These are phyloP conservation scores for Myotis daubentonii DNA, from an alignment of 2,797 vertebrate genomes.

Conservation along the genomic window DNA sequence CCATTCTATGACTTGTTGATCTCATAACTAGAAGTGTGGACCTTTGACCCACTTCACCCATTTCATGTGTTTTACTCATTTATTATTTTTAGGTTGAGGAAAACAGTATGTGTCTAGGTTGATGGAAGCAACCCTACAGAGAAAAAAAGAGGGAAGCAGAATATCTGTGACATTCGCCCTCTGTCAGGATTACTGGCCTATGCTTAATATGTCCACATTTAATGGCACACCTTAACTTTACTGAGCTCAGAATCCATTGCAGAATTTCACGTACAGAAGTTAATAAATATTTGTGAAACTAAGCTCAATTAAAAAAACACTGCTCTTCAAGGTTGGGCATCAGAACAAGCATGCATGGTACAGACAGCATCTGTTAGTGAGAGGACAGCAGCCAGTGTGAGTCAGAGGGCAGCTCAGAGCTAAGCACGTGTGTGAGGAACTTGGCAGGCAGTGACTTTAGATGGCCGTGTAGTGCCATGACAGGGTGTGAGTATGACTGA, in stretches of 20 bases:
- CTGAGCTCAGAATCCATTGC: too few species aligned
- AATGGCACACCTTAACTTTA: neutral
- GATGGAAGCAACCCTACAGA: neutral
- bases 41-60: too few species aligned
- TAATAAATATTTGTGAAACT: too few species aligned
- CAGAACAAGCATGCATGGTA: fast-evolving
- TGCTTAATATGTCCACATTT: fast-evolving
- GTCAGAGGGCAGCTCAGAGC: neutral
- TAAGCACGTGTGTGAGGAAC: fast-evolving
- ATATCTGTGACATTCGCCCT: fast-evolving
- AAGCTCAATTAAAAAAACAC: fast-evolving
- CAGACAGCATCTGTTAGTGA: fast-evolving
- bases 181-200: fast-evolving
- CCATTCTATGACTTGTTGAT: neutral
- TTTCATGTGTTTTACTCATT: neutral
- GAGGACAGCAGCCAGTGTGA: fast-evolving
- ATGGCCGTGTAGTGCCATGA: fast-evolving
- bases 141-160: too few species aligned
- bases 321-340: neutral
- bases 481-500: fast-evolving
- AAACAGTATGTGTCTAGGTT: too few species aligned
- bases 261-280: fast-evolving
- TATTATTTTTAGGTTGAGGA: neutral
- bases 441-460: neutral
- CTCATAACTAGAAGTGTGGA: neutral